Percentiles rank a stretch among this genome's conserved stretches.
phyloP scores from a whole-genome alignment of 2,797 vertebrate species.

The Alcedo quadribrachys region DNA sequence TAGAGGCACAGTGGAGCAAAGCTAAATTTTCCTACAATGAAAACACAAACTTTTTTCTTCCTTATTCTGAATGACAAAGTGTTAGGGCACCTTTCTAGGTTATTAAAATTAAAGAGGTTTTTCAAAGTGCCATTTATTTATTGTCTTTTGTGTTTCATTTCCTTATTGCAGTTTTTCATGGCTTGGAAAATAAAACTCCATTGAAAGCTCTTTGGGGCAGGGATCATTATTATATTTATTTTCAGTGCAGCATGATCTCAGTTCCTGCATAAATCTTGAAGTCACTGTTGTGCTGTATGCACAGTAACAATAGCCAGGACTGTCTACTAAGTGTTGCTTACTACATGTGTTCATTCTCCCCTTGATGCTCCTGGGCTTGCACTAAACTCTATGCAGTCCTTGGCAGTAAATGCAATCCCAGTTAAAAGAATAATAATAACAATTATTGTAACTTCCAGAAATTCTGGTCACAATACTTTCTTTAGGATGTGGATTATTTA shows the following conservation, averaged over 20 bases:
- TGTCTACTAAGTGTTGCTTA: not conserved
- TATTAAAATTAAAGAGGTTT: slow-evolving; percentile 40
- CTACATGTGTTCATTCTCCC: not conserved
- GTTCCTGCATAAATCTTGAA: slow-evolving; percentile 40
- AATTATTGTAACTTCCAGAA: not conserved
- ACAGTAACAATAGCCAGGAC: slow-evolving; percentile 9
- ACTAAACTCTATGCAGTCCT: not conserved
- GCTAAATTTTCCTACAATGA: not conserved
- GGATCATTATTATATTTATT: slow-evolving; percentile 35
- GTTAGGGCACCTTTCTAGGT: not conserved
- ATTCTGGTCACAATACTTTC: not conserved
- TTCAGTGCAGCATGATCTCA: slow-evolving; percentile 40
- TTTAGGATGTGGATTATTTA: not conserved
- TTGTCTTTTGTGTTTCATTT: slow-evolving; percentile 45
- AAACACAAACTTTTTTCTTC: not conserved
- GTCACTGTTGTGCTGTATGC: not conserved
- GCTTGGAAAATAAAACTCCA: slow-evolving; percentile 35
- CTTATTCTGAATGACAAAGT: slow-evolving; percentile 8
- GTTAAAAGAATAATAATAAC: not conserved
- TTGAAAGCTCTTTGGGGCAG: slow-evolving; percentile 27
- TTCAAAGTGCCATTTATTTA: slow-evolving; percentile 33
- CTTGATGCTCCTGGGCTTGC: slow-evolving; percentile 4
- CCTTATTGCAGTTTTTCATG: slow-evolving; percentile 16
- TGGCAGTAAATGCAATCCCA: not conserved
- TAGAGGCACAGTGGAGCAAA: not conserved